Percentiles rank a stretch among this genome's conserved stretches.
Conservation (phyloP, 2,888 invertebrate genomes). For the Heliconius sara region DNA sequence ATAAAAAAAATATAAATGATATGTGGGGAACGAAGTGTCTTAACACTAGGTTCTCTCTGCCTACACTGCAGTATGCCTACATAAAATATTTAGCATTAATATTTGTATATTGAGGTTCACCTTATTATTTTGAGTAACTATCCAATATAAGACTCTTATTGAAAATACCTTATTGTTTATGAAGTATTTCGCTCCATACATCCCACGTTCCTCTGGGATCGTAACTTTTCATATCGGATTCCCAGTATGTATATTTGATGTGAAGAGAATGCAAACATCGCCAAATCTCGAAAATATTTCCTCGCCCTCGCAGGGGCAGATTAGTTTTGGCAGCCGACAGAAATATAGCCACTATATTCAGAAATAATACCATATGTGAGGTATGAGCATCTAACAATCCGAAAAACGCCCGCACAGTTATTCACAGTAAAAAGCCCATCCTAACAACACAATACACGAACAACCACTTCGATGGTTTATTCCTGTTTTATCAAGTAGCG, state of each 20-base stretch:
- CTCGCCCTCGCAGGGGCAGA: conserved; percentile 26
- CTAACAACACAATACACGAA: conserved; percentile 49
- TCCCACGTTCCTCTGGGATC: conserved; percentile 1
- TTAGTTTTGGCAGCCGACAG: conserved; percentile 35
- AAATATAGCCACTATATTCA: conserved; percentile 52
- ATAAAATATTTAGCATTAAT: no score
- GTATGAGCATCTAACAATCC: conserved; percentile 63
- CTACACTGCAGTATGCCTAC: no score
- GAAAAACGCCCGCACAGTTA: conserved; percentile 68
- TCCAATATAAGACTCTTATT: background rate
- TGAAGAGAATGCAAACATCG: conserved; percentile 37
- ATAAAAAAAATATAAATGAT: no score
- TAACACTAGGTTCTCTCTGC: no score
- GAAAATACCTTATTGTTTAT: conserved; percentile 18
- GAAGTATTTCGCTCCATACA: background rate
- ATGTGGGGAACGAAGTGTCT: no score
- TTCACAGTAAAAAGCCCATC: conserved; percentile 70
- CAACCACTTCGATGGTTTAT: conserved; percentile 52
- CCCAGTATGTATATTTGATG: conserved; percentile 17
- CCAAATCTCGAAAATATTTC: conserved; percentile 32
- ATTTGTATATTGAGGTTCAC: no score
- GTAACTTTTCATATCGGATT: conserved; percentile 17
- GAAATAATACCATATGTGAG: conserved; percentile 68
- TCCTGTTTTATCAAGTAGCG: conserved; percentile 45
- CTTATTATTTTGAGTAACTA: no score